Evolutionary conservation across 2,888 invertebrate genomes (phyloP), one percentile per base, ranked within the genome.

Genomic region (Dicyrtoma fusca): DNA sequence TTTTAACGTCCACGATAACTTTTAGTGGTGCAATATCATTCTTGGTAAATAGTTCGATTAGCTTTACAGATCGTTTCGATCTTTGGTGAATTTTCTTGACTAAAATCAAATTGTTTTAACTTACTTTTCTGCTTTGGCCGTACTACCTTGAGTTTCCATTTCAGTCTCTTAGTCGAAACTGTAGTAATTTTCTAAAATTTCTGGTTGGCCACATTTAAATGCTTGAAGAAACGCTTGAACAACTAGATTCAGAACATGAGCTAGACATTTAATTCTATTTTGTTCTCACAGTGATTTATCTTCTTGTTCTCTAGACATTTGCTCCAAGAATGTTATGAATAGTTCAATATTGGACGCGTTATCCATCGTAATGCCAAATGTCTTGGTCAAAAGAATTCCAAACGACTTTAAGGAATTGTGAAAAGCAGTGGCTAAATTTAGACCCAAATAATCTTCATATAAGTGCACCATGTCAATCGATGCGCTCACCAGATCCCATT

Each of bases 161-260:
- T 19, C 10, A 10, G n/a, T n/a, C 21, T 62, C 44, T 3, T 19
- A 14, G 17, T 42, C 11, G 4, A 21, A 45, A 47, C 45, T 45
- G 45, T 47, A 19, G n/a, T 23, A 63, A n/a, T n/a, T n/a, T 34
- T 5, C 34, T 5, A 34, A 3, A 8, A 34, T 8, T 34, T 8
- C 25, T 14, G 25, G 59, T 21, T 45, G 23, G 17, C 11, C 8
- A 2, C 45, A 14, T 47, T 47, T 47, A 1, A 63, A 17, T 21
- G 17, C 11, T 14, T 47, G 11, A 8, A 63, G 42, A 44, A 45
- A 13, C 4, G 19, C 63, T 47, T 63, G 63, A 10, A 47, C 63
- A 45, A 8, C 44, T 4, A 63, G 23, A 63, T 63, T 63, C n/a
- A 63, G 11, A 14, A 63, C 47, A 47, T 63, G 63, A 13, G 49